A percentile compares a stretch with the other conserved stretches of the same genome.
These are phyloP conservation scores for Oreochromis mossambicus DNA, from an alignment of 2,797 vertebrate species.

Conservation along the genomic window DNA sequence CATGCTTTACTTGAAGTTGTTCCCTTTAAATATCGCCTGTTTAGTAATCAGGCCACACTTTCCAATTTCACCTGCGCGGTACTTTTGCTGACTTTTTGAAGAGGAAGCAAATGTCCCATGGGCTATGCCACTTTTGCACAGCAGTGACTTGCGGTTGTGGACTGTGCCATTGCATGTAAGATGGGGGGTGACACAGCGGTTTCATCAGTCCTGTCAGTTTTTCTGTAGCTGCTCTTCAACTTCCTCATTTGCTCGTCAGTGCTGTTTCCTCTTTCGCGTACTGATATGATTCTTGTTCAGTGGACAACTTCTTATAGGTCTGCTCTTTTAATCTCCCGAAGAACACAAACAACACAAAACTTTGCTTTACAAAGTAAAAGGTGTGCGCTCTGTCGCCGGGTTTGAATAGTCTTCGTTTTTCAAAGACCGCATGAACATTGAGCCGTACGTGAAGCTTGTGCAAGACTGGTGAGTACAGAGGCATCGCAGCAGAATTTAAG, in stretches of 20 bases:
- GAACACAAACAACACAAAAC: not conserved
- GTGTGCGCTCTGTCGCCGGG: not conserved
- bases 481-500: not conserved
- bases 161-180: slow-evolving; percentile 4
- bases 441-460: not conserved
- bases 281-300: not conserved
- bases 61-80: not conserved
- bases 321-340: not conserved
- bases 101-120: not conserved
- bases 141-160: not conserved
- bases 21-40: not conserved
- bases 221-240: slow-evolving; percentile 46
- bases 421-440: not conserved
- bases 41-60: not conserved
- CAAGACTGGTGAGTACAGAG: slow-evolving; percentile 35
- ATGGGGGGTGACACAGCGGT: slow-evolving; percentile 2
- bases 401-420: not conserved
- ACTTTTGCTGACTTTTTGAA: not conserved
- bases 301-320: not conserved
- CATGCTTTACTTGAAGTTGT: not conserved
- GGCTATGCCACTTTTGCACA: not conserved
- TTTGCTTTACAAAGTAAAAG: not conserved
- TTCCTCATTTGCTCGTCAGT: slow-evolving; percentile 52
- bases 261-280: slow-evolving; percentile 62
- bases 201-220: slow-evolving; percentile 49